phyloP scores from a whole-genome alignment of 2,797 vertebrate species.

The Hemitrygon akajei region DNA sequence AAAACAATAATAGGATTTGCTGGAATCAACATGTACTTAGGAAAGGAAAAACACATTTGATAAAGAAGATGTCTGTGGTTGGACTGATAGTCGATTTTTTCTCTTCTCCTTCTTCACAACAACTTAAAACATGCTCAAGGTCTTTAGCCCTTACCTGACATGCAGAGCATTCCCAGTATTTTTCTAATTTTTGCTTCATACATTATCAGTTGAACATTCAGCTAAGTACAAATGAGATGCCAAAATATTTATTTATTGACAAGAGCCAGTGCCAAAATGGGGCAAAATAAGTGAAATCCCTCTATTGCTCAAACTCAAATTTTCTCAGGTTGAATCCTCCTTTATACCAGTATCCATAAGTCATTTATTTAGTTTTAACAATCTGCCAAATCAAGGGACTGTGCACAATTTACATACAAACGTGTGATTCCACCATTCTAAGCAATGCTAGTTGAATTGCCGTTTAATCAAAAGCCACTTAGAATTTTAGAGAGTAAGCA shows the following conservation, averaged over 20 bases:
- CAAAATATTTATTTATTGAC: background rate
- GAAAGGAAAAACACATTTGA: too few species aligned
- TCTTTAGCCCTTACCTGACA: too few species aligned
- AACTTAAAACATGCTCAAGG: too few species aligned
- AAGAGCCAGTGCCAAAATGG: background rate
- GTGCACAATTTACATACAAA: background rate
- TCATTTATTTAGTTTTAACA: too few species aligned
- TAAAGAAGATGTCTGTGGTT: too few species aligned
- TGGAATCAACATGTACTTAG: too few species aligned
- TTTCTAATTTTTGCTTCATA: background rate
- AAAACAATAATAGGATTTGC: too few species aligned
- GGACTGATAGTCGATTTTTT: too few species aligned
- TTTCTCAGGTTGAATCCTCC: background rate
- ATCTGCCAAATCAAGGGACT: background rate
- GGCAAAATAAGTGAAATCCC: background rate
- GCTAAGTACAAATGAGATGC: background rate
- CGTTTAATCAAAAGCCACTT: background rate
- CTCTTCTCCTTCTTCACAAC: too few species aligned
- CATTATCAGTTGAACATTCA: background rate
- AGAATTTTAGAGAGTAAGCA: slow-evolving; percentile 9
- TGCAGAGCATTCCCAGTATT: too few species aligned
- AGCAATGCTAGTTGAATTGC: background rate
- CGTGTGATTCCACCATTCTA: background rate
- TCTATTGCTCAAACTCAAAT: background rate
- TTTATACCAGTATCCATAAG: background rate